Evolutionary conservation across 2,888 invertebrate species (phyloP), one percentile per base, ranked within the genome.

Genomic region (Drosophila borealis): DNA sequence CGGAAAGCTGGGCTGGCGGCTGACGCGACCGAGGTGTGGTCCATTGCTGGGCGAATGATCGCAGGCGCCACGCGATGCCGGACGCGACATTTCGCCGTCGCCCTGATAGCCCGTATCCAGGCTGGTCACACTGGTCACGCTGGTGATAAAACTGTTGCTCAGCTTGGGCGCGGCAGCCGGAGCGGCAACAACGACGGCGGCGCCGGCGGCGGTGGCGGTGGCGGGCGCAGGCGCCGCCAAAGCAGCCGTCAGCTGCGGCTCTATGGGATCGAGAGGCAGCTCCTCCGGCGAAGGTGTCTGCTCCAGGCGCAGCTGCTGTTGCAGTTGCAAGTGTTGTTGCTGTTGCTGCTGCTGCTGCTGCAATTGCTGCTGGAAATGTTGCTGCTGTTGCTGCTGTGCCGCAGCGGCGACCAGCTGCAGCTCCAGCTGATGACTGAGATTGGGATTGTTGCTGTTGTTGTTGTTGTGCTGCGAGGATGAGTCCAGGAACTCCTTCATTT

Each of bases 61-160:
- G 37, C 96, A 95, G 17, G 95, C 95, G n/a, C 92, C 92, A 73
- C 97, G 94, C 82, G 97, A 97, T 0, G 96, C 97, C 0, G 97
- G 97, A 68, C 97, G 94, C 25, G 97, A 97, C 95, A 96, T 96
- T 93, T 97, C 97, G 5, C 97, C 97, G 92, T 97, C 97, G 10
- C 98, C 98, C 93, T 97, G 98, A 93, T 98, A 98, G 44, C 98
- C 98, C n/a, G 96, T 96, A 92, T 98, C 98, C 78, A 97, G 94
- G 92, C 98, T 98, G 33, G 97, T 96, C 70, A 97, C 97, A 90
- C 97, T 97, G n/a, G 97, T 97, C 17, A 97, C 96, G 89, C 97
- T 97, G 2, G 96, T 97, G 19, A 97, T 95, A 88, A 97, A 96
- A 91, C 96, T 96, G 80, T 94, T 96, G 6, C 95, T 95, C 11